Base-by-base conservation (phyloP, 2,888 invertebrate genomes). In the Siphonodentalium dalli region DNA sequence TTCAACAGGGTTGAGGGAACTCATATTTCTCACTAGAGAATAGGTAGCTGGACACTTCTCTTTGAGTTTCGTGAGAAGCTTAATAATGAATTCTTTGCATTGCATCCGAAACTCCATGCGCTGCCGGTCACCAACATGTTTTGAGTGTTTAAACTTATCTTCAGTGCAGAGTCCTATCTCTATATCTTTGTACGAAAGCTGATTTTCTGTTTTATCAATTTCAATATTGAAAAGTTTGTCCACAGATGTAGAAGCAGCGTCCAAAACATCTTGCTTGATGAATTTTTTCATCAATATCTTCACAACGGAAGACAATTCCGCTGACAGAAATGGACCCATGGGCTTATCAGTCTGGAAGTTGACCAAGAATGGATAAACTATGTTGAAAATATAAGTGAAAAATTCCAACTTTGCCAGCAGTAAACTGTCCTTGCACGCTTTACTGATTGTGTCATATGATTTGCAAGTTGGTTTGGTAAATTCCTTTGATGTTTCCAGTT, bases 281-380 rank as follows among this genome's bases (percentile, higher is more conserved):
- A 59, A 37, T 24, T 48, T 35, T 39, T 53, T 54, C 52, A 58
- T 28, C 20, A 63, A 24, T 27, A 37, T 40, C n/a, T 24, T 50
- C 15, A 63, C 38, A 18, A 52, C 34, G n/a, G 23, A 13, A 28
- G 11, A 27, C n/a, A 63, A 38, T 20, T 54, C 54, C 26, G 27
- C 26, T 33, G 28, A 18, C 33, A 60, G 26, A 20, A 63, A 60
- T n/a, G 27, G 23, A 24, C 57, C 43, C 58, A 63, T 50, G 6
- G 58, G 63, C 47, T 33, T 50, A 11, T 51, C 51, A 15, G 49
- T 42, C 40, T 63, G 60, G 39, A 43, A 63, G 28, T 44, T 35
- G 18, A 21, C 21, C 18, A 61, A 43, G 34, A 61, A 61, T 24
- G 59, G 54, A 13, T 57, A 29, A 38, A 63, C 33, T 11, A 47